Base-by-base conservation (phyloP, 2,888 invertebrate species). In the Andrena bicolor region DNA sequence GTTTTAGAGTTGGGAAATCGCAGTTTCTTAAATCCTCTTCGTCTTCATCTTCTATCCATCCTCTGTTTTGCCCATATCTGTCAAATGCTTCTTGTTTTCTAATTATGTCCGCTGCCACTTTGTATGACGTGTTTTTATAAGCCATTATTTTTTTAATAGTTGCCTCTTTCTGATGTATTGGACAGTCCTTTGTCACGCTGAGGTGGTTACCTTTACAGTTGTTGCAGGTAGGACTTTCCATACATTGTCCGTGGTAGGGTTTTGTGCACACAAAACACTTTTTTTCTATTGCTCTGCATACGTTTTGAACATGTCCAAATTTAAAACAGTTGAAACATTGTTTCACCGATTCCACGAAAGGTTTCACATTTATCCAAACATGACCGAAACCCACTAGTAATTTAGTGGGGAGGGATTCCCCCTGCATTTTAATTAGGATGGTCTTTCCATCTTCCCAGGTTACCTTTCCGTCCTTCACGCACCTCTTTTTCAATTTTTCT, bases 351-450 rank as follows among this genome's bases (percentile, higher is more conserved):
- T 72, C 51, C 0, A 72, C 20, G 13, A 72, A 72, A 13, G 71
- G 63, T 32, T 72, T 51, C 7, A 72, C 49, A n/a, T 48, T 61
- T 2, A 71, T 0, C 71, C 71, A 71, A 1, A 71, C 71, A n/a
- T 71, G 71, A 20, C 71, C 71, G 0, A 51, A 60, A 13, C 71
- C 71, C 2, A 72, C 32, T 51, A 72, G 26, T 7, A 63, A 23
- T 30, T 20, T 72, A 6, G 23, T 23, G 23, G 23, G 23, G 23
- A 23, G 23, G 23, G 23, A 23, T 16, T 71, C 61, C 48, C 71
- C 71, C 20, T 71, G 3, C 8, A 71, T 26, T 1, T 23, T 71
- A 1, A 61, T n/a, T 1, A 71, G 51, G 6, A 71, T 71, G 1
- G 51, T 16, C n/a, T 20, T 71, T 2, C 58, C 30, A 8, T 71